Percentiles rank a stretch among this genome's conserved stretches.
Evolutionary conservation across 2,888 invertebrate genomes (phyloP).

Genomic region (Plagodis dolabraria): DNA sequence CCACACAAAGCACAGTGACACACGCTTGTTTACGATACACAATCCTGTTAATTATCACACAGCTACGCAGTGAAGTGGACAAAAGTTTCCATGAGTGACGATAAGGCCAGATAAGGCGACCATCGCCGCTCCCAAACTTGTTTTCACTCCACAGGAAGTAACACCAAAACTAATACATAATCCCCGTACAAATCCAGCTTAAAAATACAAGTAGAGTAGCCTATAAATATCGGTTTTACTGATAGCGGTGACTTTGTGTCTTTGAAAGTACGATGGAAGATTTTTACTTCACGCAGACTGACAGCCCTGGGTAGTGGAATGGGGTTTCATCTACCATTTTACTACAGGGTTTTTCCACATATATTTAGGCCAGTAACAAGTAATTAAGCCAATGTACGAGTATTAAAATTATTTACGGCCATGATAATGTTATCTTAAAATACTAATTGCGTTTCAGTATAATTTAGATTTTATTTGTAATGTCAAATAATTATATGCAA

Average conservation of each 20-base stretch:
- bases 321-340: no score
- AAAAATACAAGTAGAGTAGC: constrained; percentile 22
- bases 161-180: constrained; percentile 33
- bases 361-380: constrained; percentile 33
- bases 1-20: constrained; percentile 5
- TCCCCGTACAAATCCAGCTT: constrained; percentile 27
- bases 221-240: constrained; percentile 21
- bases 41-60: constrained; percentile 45
- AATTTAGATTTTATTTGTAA: constrained; percentile 1
- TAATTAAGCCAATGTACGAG: constrained; percentile 11
- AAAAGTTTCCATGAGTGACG: constrained; percentile 71
- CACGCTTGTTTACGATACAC: constrained; percentile 19
- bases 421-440: constrained; percentile 7
- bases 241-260: constrained; percentile 29
- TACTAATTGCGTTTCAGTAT: not conserved
- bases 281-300: constrained; percentile 37
- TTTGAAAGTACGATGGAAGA: constrained; percentile 32
- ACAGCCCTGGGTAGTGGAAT: no score
- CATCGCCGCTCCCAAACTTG: constrained; percentile 53
- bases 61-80: constrained; percentile 51
- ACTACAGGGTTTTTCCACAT: constrained; percentile 30
- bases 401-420: constrained; percentile 2
- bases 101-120: constrained; percentile 52
- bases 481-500: not conserved
- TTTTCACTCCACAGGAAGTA: constrained; percentile 48